Conservation (phyloP, 2,888 invertebrate genomes). For the Holacanthella duospinosa region DNA sequence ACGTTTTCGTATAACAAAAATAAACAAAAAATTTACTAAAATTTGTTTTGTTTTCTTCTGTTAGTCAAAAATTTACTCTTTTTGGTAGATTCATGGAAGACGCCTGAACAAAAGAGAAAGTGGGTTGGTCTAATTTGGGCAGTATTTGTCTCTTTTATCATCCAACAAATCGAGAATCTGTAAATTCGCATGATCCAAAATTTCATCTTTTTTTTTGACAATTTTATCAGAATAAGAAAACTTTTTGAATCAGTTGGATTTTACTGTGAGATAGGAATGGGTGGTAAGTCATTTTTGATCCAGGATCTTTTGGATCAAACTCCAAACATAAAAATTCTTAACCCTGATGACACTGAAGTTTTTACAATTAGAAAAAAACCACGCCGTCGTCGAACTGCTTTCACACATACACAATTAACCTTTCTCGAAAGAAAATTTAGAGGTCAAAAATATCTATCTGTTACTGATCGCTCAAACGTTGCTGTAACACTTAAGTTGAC, state of each 20-base stretch:
- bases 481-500: slow-evolving; percentile 79
- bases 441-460: slow-evolving; percentile 85
- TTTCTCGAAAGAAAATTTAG: slow-evolving; percentile 85
- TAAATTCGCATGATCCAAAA: neutral
- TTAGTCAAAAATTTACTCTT: too few species aligned
- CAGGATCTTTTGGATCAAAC: slow-evolving; percentile 73
- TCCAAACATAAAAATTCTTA: slow-evolving; percentile 42
- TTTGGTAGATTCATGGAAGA: too few species aligned
- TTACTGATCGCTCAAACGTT: slow-evolving; percentile 84
- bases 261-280: neutral
- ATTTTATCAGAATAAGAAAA: neutral
- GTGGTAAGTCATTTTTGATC: slow-evolving; percentile 65
- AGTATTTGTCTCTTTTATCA: neutral
- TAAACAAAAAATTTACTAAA: neutral
- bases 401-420: slow-evolving; percentile 86
- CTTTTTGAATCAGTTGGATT: neutral
- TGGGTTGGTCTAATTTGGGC: neutral
- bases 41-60: too few species aligned
- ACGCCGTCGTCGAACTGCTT: slow-evolving; percentile 65
- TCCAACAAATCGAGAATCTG: neutral
- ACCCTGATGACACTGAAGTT: slow-evolving; percentile 41
- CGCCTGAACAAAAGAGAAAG: too few species aligned
- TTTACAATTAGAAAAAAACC: slow-evolving; percentile 54
- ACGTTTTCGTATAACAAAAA: too few species aligned
- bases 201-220: neutral